Base-by-base conservation (phyloP, 2,797 vertebrate species). In the Chiroxiphia lanceolata region DNA sequence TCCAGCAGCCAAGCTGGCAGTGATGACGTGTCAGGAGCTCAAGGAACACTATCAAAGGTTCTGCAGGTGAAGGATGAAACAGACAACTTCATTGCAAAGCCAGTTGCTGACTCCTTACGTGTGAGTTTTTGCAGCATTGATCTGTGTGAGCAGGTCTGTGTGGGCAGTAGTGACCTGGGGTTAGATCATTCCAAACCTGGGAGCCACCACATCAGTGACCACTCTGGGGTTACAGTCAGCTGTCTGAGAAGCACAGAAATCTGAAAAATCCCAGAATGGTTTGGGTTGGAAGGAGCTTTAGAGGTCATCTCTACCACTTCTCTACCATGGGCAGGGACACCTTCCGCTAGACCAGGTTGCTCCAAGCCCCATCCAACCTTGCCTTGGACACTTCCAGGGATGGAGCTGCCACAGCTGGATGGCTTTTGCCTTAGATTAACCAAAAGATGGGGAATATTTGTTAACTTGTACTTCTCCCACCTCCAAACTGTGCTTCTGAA, bases 91-190 rank as follows among this genome's bases (percentile, higher is more conserved):
- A 6, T 15, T 21, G 29, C 42, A 80, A 67, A 83, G 40, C 11
- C 0, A 0, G 3, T 3, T 9, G 6, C 14, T 4, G 15, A 7
- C 3, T 17, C 12, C 20, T 25, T 26, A 15, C 9, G 27, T 42
- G 60, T 64, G 42, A 36, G 36, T 15, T 79, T 56, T 26, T 25
- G 57, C 11, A 13, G 45, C 1, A 0, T 0, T 61, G 18, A 9
- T 19, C 31, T 53, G 18, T 0, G 1, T 38, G 51, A 65, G 40
- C 36, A 25, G 44, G 36, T 38, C 48, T 45, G 33, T 18, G 50
- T 22, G 36, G 44, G 44, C 29, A 16, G 15, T 11, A 59, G 44
- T 50, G 8, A 36, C 8, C 19, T 25, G 15, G 13, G 10, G 3
- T 16, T 47, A 36, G 36, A 31, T 14, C 27, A 2, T 15, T 10